Percentiles rank a stretch among this genome's conserved stretches.
phyloP scores from a whole-genome alignment of 2,888 invertebrate species.

The Itoplectis maculator region DNA sequence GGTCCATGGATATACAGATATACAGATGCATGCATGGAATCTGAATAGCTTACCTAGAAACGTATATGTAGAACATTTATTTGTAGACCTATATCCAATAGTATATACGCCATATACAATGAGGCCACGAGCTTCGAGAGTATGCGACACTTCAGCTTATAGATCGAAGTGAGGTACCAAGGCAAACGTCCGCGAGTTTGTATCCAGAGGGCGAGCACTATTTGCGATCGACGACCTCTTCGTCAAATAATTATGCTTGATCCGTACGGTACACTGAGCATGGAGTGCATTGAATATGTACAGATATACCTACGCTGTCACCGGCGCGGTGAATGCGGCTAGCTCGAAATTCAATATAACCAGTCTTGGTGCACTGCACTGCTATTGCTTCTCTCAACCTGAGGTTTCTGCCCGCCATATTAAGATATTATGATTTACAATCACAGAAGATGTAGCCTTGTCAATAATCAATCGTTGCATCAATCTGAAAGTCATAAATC shows the following conservation, averaged over 20 bases:
- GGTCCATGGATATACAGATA: constrained; percentile 1
- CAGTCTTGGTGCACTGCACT: constrained; percentile 4
- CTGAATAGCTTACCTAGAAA: not conserved
- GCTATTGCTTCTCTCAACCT: constrained; percentile 10
- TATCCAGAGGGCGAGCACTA: constrained; percentile 43
- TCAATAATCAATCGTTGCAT: not conserved
- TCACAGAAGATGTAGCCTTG: not conserved
- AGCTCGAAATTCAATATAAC: constrained; percentile 35
- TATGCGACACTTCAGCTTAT: not conserved
- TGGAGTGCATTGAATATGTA: constrained; percentile 18
- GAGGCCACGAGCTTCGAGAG: constrained; percentile 4
- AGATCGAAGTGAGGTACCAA: constrained; percentile 21
- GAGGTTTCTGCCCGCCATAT: not conserved
- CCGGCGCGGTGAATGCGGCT: constrained; percentile 14
- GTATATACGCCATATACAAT: not conserved
- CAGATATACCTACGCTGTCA: not conserved
- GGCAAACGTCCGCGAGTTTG: constrained; percentile 40
- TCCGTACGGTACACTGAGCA: constrained; percentile 30
- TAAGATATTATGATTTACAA: constrained; percentile 1
- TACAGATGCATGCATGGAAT: not conserved
- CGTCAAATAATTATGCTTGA: constrained; percentile 57
- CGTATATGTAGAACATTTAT: not conserved
- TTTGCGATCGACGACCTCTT: constrained; percentile 60
- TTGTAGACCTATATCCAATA: not conserved
- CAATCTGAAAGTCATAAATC: not conserved